Evolutionary conservation across 2,113 vertebrate species (phyloP), one percentile per base, ranked within the genome.

Genomic region (Heliornis fulica): DNA sequence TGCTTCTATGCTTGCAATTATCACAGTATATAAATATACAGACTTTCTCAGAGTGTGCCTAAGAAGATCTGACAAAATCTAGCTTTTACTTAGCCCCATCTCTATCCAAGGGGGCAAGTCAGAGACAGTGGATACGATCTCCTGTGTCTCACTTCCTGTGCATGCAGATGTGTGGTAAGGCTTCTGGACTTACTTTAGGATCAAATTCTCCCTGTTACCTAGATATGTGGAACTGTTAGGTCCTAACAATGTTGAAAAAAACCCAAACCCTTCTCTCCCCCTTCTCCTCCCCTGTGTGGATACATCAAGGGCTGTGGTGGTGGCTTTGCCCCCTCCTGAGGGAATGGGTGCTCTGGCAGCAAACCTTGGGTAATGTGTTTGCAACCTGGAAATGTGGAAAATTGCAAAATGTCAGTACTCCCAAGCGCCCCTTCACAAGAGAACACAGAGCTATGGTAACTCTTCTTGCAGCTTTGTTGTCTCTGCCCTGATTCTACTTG

Each of bases 1-100:
- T 97, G 92, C 90, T 96, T 78, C 93, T 87, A 96, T 95, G 96
- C 79, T 94, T 96, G 75, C 75, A 97, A 97, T 98, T 96, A 97
- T 93, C 93, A 75, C 77, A 87, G 92, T 48, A 48, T 96, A 96
- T 93, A 97, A 97, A 95, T 97, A 91, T 26, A 96, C 69, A 79
- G 72, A 40, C 70, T 69, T 92, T 91, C 88, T 97, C 82, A 93
- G 64, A 93, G 94, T 94, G 83, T 86, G 89, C 84, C 74, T 54
- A 70, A 74, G 76, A 66, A 77, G 90, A 76, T 87, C 70, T 92
- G 91, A 97, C 59, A 96, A 95, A 36, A 74, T 76, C 77, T 83
- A 25, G 14, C 48, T 92, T 95, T 89, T 65, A 29, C 65, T 77
- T 26, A 46, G 57, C 22, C 16, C 25, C 1, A 2, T 68, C 54